phyloP scores from a whole-genome alignment of 1,140 invertebrate species.

The Aphaenogaster ashmeadi region DNA sequence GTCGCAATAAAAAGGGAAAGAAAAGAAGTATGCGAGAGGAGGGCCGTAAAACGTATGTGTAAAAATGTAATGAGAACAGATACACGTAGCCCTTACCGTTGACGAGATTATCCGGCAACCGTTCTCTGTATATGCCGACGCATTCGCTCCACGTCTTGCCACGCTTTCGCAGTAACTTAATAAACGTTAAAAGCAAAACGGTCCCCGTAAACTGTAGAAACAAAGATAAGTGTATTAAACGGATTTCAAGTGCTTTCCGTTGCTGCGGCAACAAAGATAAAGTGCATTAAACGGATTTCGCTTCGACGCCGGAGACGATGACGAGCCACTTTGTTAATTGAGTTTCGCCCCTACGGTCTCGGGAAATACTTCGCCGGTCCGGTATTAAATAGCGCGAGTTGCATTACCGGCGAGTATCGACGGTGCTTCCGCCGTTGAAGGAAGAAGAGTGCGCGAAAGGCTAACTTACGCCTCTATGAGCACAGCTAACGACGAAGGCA shows the following conservation, averaged over 20 bases:
- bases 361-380: slow-evolving; percentile 55
- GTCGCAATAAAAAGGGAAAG: neutral
- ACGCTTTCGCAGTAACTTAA: slow-evolving; percentile 75
- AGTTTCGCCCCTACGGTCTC: slow-evolving; percentile 62
- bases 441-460: slow-evolving; percentile 1
- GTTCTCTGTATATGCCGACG: slow-evolving; percentile 41
- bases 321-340: slow-evolving; percentile 80
- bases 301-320: slow-evolving; percentile 75
- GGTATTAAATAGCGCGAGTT: slow-evolving; percentile 70
- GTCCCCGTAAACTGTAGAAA: slow-evolving; percentile 78
- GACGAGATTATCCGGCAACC: slow-evolving; percentile 74
- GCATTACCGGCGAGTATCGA: slow-evolving; percentile 63
- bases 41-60: neutral
- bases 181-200: slow-evolving; percentile 81
- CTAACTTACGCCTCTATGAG: slow-evolving; percentile 23
- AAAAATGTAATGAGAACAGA: slow-evolving; percentile 52
- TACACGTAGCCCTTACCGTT: slow-evolving; percentile 15
- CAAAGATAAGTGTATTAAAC: slow-evolving; percentile 84
- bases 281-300: slow-evolving; percentile 79
- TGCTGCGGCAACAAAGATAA: slow-evolving; percentile 78
- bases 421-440: neutral
- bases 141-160: slow-evolving; percentile 56
- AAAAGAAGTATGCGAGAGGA: neutral
- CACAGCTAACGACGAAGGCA: neutral
- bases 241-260: slow-evolving; percentile 79